Percentiles rank a stretch among this genome's conserved stretches.
Evolutionary conservation across 1,140 invertebrate species (phyloP).

Genomic region (Heliothis subflexa): DNA sequence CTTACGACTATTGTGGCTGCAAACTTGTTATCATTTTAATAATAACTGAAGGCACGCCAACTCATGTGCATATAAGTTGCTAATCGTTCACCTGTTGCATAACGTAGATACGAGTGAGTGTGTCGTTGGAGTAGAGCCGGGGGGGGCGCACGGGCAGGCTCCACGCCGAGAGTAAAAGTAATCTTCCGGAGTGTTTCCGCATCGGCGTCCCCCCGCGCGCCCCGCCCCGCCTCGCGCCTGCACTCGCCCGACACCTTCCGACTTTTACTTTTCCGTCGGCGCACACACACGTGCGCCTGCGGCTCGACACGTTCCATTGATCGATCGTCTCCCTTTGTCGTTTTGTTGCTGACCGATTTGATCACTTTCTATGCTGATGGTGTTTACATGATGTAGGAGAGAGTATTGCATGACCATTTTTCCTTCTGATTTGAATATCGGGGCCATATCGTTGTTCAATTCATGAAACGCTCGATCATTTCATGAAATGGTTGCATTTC

Average conservation of each 20-base stretch:
- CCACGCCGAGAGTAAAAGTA: constrained; percentile 75
- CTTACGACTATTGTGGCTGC: neutral
- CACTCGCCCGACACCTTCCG: constrained; percentile 60
- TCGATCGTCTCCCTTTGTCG: constrained; percentile 30
- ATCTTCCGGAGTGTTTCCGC: constrained; percentile 73
- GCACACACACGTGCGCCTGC: constrained; percentile 48
- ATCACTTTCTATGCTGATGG: constrained; percentile 10
- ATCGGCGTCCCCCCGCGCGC: constrained; percentile 47
- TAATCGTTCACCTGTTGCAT: constrained; percentile 36
- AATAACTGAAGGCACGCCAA: constrained; percentile 9
- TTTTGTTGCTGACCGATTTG: constrained; percentile 16
- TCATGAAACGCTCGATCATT: too few species aligned
- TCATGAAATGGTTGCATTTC: too few species aligned
- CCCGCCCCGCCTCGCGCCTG: constrained; percentile 26
- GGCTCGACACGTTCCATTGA: constrained; percentile 38
- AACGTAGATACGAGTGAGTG: constrained; percentile 27
- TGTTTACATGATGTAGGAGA: neutral
- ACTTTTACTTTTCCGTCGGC: constrained; percentile 79
- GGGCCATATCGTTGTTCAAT: too few species aligned
- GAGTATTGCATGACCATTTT: neutral
- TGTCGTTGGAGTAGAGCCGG: neutral
- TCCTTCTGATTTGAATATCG: too few species aligned
- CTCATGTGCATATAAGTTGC: constrained; percentile 1
- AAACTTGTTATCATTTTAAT: constrained; percentile 11
- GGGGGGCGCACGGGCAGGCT: constrained; percentile 27